Evolutionary conservation across 2,888 invertebrate species (phyloP).

Genomic region (Drosophila cracens): DNA sequence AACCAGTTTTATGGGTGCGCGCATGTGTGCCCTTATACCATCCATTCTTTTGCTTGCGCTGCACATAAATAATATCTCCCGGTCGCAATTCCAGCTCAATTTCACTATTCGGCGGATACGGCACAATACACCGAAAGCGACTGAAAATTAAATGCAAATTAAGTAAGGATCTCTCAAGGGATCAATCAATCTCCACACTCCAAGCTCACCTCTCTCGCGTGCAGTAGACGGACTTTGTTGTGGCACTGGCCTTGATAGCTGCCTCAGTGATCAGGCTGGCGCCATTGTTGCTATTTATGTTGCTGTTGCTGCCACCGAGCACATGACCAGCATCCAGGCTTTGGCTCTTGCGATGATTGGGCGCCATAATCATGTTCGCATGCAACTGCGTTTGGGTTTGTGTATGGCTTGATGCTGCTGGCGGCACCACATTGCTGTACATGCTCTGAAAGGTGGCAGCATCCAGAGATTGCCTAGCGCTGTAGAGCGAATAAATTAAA

Average conservation of each 20-base stretch:
- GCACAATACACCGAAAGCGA: constrained; percentile 95
- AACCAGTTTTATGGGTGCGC: constrained; percentile 95
- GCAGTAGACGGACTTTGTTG: constrained; percentile 84
- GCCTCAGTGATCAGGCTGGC: constrained; percentile 68
- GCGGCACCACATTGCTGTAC: constrained; percentile 61
- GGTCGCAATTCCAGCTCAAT: constrained; percentile 95
- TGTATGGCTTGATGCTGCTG: constrained; percentile 58
- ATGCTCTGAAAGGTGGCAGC: constrained; percentile 73
- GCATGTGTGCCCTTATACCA: constrained; percentile 98
- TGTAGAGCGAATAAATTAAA: constrained; percentile 12
- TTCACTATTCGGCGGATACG: constrained; percentile 97
- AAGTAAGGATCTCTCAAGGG: background rate
- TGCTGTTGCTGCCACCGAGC: constrained; percentile 44
- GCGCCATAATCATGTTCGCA: constrained; percentile 73
- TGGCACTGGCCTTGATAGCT: constrained; percentile 82
- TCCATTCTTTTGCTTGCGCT: constrained; percentile 96
- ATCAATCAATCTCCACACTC: background rate
- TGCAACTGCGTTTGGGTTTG: constrained; percentile 61
- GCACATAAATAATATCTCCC: constrained; percentile 96
- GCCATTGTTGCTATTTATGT: constrained; percentile 22
- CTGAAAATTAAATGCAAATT: constrained; percentile 46
- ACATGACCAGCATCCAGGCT: constrained; percentile 90
- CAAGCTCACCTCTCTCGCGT: constrained; percentile 84
- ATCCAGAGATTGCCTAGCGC: constrained; percentile 79
- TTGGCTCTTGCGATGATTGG: constrained; percentile 91